These are phyloP conservation scores for Rotaria socialis DNA, from an alignment of 2,888 invertebrate genomes.

Conservation along the genomic window DNA sequence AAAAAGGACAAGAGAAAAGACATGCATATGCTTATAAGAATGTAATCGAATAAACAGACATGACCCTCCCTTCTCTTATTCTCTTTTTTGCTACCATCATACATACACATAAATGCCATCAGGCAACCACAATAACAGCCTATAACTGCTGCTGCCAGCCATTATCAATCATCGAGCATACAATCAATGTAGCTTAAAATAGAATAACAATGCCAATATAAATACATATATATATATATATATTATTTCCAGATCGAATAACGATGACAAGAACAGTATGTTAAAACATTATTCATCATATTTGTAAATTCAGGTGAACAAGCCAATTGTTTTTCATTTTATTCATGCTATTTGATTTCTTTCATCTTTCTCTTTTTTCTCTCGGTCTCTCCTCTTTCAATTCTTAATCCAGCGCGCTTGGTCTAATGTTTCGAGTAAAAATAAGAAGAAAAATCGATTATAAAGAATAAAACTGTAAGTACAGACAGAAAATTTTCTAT, in stretches of 20 bases:
- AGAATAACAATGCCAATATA: background rate
- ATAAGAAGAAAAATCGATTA: background rate
- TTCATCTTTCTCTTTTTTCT: background rate
- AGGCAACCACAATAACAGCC: conserved; percentile 1
- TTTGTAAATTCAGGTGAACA: background rate
- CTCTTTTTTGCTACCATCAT: background rate
- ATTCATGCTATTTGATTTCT: background rate
- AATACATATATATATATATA: background rate
- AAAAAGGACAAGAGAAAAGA: background rate
- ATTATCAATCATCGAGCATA: background rate
- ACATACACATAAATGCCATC: conserved; percentile 23
- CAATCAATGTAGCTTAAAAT: background rate
- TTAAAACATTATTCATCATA: background rate
- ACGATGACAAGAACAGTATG: background rate
- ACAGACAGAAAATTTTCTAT: background rate
- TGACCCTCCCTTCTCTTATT: conserved; percentile 14
- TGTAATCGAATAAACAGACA: conserved; percentile 23
- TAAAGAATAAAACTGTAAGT: background rate
- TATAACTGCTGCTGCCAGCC: background rate
- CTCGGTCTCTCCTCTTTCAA: background rate
- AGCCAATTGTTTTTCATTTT: background rate
- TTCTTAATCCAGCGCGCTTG: background rate
- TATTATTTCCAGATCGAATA: conserved; percentile 10
- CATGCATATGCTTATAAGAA: conserved; percentile 3
- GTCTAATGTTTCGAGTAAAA: background rate